Percentiles rank a stretch among this genome's conserved stretches.
These are phyloP conservation scores for Alca torda DNA, from an alignment of 2,797 vertebrate species.

Conservation along the genomic window DNA sequence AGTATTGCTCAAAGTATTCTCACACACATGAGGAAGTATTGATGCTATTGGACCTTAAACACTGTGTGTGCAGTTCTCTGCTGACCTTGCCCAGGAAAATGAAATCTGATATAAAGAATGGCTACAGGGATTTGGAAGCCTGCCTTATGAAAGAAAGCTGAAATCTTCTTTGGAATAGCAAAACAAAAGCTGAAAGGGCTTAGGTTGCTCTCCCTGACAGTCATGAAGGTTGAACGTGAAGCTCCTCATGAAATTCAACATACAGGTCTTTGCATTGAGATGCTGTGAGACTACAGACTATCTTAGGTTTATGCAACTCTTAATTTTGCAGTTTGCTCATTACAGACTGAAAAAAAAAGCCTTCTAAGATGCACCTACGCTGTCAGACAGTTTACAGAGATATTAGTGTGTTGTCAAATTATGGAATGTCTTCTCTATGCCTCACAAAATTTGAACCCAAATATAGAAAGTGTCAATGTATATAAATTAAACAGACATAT, in stretches of 20 bases:
- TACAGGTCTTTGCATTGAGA: not conserved
- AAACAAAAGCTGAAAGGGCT: not conserved
- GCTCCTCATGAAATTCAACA: not conserved
- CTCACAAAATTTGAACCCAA: not conserved
- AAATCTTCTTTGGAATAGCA: not conserved
- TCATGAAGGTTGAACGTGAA: not conserved
- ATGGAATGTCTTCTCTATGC: not conserved
- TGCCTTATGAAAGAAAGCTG: not conserved
- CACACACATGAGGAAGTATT: not conserved
- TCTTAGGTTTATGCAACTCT: not conserved
- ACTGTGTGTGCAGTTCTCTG: not conserved
- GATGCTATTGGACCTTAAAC: not conserved
- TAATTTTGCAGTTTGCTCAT: not conserved
- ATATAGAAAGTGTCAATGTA: not conserved
- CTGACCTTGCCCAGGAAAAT: not conserved
- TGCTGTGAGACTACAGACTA: not conserved
- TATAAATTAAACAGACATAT: not conserved
- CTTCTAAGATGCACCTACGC: not conserved
- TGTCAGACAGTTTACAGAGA: not conserved
- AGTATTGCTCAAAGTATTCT: not conserved
- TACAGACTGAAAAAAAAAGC: not conserved
- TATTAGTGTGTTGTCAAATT: not conserved
- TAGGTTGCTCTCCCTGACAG: not conserved
- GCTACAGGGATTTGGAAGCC: not conserved
- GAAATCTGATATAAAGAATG: not conserved